Percentiles rank a stretch among this genome's conserved stretches.
phyloP scores from a whole-genome alignment of 2,888 invertebrate species.

The Dryadula phaetusa region DNA sequence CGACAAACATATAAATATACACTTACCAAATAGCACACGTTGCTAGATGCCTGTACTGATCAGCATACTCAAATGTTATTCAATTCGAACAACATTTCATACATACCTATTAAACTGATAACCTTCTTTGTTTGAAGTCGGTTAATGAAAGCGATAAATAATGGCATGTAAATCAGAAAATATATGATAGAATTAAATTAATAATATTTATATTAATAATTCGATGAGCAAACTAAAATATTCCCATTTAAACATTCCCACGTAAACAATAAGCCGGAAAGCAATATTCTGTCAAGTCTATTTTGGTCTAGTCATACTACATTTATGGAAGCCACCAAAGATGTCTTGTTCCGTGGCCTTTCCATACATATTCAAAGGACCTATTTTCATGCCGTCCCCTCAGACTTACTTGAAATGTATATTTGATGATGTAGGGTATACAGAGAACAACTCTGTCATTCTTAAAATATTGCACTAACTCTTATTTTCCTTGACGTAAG shows the following conservation, averaged over 20 bases:
- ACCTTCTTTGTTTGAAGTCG: too few species aligned
- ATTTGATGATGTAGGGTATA: conserved; percentile 75
- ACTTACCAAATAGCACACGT: too few species aligned
- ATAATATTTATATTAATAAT: neutral
- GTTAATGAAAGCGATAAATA: too few species aligned
- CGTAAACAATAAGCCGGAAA: conserved; percentile 22
- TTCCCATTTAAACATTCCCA: conserved; percentile 6
- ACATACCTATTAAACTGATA: too few species aligned
- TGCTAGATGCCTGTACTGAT: too few species aligned
- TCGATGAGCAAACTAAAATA: neutral
- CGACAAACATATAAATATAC: too few species aligned
- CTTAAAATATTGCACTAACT: neutral
- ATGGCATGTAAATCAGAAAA: too few species aligned
- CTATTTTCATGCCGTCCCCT: conserved; percentile 52
- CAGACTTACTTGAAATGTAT: conserved; percentile 72
- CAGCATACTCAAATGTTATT: too few species aligned
- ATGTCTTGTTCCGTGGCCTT: conserved; percentile 38
- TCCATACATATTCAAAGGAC: conserved; percentile 67
- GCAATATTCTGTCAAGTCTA: conserved; percentile 16
- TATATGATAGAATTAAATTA: too few species aligned
- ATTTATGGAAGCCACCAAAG: conserved; percentile 37
- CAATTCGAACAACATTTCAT: too few species aligned
- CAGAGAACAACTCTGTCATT: conserved; percentile 62
- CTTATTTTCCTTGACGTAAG: conserved; percentile 45
- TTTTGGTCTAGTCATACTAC: conserved; percentile 31